phyloP scores from a whole-genome alignment of 2,113 vertebrate genomes.

The Marcusenius ussheri region DNA sequence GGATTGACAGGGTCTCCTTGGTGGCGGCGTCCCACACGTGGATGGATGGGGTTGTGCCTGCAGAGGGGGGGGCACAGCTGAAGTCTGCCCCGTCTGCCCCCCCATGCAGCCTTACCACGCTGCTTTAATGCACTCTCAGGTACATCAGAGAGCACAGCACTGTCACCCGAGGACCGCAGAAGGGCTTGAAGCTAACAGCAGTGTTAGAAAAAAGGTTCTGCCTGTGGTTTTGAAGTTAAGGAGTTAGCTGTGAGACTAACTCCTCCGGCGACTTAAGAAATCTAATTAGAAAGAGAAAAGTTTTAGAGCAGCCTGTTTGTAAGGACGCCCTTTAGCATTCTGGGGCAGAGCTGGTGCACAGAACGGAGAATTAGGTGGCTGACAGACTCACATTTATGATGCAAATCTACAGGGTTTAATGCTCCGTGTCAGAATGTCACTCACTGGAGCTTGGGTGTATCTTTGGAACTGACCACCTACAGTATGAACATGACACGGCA shows the following conservation, averaged over 20 bases:
- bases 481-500: neutral
- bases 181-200: neutral
- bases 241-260: neutral
- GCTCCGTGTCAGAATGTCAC: neutral
- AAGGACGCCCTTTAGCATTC: neutral
- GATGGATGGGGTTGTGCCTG: constrained; percentile 80
- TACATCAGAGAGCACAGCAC: neutral
- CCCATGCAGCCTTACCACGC: neutral
- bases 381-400: neutral
- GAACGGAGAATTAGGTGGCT: neutral
- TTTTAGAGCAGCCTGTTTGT: neutral
- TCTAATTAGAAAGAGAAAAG: neutral
- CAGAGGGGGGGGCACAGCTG: neutral
- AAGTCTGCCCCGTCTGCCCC: neutral
- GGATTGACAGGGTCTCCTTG: constrained; percentile 90
- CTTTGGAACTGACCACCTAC: neutral
- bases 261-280: neutral
- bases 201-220: neutral
- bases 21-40: constrained; percentile 91
- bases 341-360: neutral
- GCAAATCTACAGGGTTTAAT: neutral
- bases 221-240: neutral
- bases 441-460: neutral
- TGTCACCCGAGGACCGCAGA: neutral
- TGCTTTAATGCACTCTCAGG: neutral